Percentiles rank a stretch among this genome's conserved stretches.
phyloP scores from a whole-genome alignment of 2,113 vertebrate species.

The Pygoscelis adeliae region DNA sequence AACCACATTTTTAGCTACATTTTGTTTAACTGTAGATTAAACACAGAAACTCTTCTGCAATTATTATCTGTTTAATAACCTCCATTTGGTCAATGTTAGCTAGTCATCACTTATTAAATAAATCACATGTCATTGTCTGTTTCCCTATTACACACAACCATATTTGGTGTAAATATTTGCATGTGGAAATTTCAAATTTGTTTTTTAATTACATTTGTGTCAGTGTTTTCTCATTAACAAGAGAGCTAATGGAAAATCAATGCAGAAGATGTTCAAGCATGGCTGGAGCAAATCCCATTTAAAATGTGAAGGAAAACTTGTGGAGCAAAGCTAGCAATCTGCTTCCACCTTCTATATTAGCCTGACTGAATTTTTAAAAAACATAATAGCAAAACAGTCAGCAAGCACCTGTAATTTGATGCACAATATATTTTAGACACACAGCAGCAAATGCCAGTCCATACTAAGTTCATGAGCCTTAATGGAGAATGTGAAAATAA shows the following conservation, averaged over 20 bases:
- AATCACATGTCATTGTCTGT: neutral
- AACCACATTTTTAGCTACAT: neutral
- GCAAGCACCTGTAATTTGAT: neutral
- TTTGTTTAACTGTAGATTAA: slow-evolving; percentile 13
- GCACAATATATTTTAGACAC: neutral
- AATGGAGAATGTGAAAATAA: neutral
- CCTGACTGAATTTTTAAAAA: neutral
- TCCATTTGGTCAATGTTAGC: slow-evolving; percentile 2
- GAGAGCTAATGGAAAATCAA: neutral
- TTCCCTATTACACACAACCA: neutral
- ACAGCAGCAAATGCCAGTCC: neutral
- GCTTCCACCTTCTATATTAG: neutral
- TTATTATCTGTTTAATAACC: slow-evolving; percentile 15
- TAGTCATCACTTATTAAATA: slow-evolving; percentile 3
- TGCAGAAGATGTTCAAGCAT: neutral
- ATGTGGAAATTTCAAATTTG: neutral
- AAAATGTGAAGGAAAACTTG: neutral
- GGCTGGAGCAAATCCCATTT: neutral
- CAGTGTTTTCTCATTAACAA: neutral
- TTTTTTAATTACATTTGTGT: neutral
- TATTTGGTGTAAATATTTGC: slow-evolving; percentile 35
- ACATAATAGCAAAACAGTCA: neutral
- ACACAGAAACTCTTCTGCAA: neutral
- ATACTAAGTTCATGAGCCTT: neutral
- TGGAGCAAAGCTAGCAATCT: neutral